Evolutionary conservation across 2,113 vertebrate genomes (phyloP), one percentile per base, ranked within the genome.

Genomic region (Nycticorax nycticorax): DNA sequence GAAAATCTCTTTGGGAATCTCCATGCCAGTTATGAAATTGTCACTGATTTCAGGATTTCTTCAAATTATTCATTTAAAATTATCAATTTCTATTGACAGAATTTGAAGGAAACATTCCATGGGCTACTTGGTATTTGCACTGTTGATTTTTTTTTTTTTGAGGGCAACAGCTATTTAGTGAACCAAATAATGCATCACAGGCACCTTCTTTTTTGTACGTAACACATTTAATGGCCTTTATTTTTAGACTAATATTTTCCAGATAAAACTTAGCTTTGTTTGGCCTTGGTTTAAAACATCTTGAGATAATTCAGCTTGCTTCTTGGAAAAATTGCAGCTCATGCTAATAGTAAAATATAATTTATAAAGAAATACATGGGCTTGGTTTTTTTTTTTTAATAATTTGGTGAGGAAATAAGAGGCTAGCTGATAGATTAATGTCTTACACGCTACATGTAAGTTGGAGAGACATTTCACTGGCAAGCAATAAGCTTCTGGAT

Each of bases 401-500:
- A 50, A 82, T 94, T 86, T 94, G 68, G 56, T 64, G 69, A 66
- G 68, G 76, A 64, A 89, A 71, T 85, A 82, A 67, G 88, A 75
- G 45, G 79, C 75, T 91, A 68, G 74, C 92, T 80, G 71, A 72
- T 87, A 92, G 87, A 93, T 91, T 87, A 88, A 89, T 30, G 86
- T 74, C 68, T 85, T 85, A 50, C 52, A 68, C 3, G 12, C 75
- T 53, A 74, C 52, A 60, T 66, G 47, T 45, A 47, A 93, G 68
- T 89, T 95, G 88, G 85, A 94, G 72, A 93, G 85, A 39, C 41
- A 4, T 95, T 96, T 94, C 60, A 33, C 56, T 80, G 92, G 74
- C 67, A 89, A 92, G 85, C 79, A 55, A 1, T 91, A 91, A 95
- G 96, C 93, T 88, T 30, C 69, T 78, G 92, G 91, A 76, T 95